Evolutionary conservation across 2,888 invertebrate species (phyloP), one percentile per base, ranked within the genome.

Genomic region (Fragum sueziense): DNA sequence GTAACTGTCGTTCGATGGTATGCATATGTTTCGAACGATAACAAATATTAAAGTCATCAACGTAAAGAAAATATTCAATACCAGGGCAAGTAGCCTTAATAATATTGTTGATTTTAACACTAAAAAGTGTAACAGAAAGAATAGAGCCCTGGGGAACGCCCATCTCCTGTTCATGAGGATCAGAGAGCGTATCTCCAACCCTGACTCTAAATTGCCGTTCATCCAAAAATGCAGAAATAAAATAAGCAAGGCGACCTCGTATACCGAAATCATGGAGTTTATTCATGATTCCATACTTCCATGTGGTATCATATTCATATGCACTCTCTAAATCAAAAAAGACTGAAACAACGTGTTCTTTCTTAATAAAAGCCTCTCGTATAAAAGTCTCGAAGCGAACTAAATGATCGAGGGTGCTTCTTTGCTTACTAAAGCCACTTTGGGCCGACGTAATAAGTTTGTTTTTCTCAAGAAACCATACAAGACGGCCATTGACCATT

Each of bases 1-100:
- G 71, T n/a, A 76, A 27, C n/a, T 76, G 71, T 22, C 71, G 25
- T 71, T 71, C 76, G 59, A 65, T 71, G 27, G 76, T 76, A 31
- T 37, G 14, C 71, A 76, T 68, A 34, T 57, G 25, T 65, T 74
- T 74, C 20, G 74, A 67, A 17, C 74, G 33, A 22, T 74, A 54
- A 33, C 74, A 57, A 25, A 68, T 74, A n/a, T 54, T 25, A 52
- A 74, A 74, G 29, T 74, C 67, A 22, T 54, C 68, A 67, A 74
- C 68, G 57, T 74, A 67, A n/a, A n/a, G n/a, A n/a, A n/a, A n/a
- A n/a, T 27, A 65, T 52, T 34, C 29, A 62, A 65, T 67, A 51
- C 25, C 47, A 52, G n/a, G 54, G 27, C 22, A 33, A 7, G n/a
- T n/a, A n/a, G n/a, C n/a, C n/a, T n/a, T n/a, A n/a, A 73, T 51